These are phyloP conservation scores for Maylandia zebra DNA, from an alignment of 2,113 vertebrate genomes.

Conservation along the genomic window DNA sequence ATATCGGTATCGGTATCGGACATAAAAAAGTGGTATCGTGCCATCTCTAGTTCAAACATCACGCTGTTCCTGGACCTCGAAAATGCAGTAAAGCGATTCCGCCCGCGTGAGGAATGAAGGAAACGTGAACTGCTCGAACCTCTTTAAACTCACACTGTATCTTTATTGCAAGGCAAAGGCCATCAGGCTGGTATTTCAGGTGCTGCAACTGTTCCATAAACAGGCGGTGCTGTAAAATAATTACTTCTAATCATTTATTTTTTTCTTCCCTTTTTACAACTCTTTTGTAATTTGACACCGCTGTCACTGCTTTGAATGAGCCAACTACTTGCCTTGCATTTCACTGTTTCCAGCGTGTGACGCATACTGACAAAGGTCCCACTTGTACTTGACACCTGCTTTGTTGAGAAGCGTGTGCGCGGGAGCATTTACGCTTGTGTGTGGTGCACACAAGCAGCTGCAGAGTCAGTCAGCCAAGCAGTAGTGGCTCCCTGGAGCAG, in stretches of 20 bases:
- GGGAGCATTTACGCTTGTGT: neutral
- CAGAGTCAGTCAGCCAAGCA: slow-evolving; percentile 18
- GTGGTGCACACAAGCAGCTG: neutral
- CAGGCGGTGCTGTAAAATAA: slow-evolving; percentile 7
- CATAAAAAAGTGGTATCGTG: too few relatives aligned
- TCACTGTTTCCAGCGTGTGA: neutral
- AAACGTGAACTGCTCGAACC: neutral
- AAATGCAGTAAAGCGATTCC: neutral
- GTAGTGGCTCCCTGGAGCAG: slow-evolving; percentile 27
- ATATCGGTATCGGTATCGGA: too few relatives aligned
- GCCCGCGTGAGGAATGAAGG: neutral
- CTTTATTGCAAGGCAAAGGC: neutral
- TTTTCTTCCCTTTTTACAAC: neutral
- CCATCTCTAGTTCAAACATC: slow-evolving; percentile 37
- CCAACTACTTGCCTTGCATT: neutral
- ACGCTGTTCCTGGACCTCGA: slow-evolving; percentile 24
- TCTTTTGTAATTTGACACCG: neutral
- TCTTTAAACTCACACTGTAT: neutral
- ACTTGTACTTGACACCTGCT: slow-evolving; percentile 41
- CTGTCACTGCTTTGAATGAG: neutral
- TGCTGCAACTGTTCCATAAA: neutral
- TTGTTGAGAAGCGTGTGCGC: neutral
- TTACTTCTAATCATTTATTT: neutral
- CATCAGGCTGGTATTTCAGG: neutral
- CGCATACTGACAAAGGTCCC: slow-evolving; percentile 7